Percentiles rank a stretch among this genome's conserved stretches.
These are phyloP conservation scores for Charina bottae DNA, from an alignment of 2,113 vertebrate genomes.

Conservation along the genomic window DNA sequence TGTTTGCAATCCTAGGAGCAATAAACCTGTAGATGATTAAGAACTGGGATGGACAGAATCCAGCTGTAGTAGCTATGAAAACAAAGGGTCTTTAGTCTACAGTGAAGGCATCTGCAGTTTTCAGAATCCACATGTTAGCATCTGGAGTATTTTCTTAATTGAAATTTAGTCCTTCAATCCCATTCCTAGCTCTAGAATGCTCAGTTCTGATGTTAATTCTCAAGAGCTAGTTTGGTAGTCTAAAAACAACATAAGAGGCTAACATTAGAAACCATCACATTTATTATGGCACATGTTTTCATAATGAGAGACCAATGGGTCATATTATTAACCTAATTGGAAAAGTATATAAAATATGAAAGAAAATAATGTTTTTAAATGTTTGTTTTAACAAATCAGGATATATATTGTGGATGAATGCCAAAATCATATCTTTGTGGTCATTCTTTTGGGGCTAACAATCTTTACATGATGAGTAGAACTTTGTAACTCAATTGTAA, in stretches of 20 bases:
- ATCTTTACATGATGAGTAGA: neutral
- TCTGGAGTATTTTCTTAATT: constrained; percentile 11
- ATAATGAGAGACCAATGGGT: neutral
- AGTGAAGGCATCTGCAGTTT: neutral
- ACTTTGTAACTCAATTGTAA: neutral
- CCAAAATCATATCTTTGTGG: neutral
- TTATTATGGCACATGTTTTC: neutral
- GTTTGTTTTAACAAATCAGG: neutral
- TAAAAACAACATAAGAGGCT: neutral
- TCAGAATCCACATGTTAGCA: constrained; percentile 3
- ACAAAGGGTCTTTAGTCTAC: constrained; percentile 1
- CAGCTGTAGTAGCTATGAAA: neutral
- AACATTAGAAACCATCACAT: neutral
- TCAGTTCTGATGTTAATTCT: neutral
- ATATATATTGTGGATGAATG: neutral
- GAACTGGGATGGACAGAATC: neutral
- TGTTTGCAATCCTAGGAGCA: neutral
- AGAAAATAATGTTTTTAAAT: neutral
- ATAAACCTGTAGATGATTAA: neutral
- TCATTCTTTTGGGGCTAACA: neutral
- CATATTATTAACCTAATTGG: neutral
- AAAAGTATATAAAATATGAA: neutral
- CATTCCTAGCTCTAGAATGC: neutral
- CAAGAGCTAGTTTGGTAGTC: neutral
- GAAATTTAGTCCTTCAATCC: constrained; percentile 3